Base-by-base conservation (phyloP, 2,888 invertebrate genomes). In the Rhyacophila evoluta region DNA sequence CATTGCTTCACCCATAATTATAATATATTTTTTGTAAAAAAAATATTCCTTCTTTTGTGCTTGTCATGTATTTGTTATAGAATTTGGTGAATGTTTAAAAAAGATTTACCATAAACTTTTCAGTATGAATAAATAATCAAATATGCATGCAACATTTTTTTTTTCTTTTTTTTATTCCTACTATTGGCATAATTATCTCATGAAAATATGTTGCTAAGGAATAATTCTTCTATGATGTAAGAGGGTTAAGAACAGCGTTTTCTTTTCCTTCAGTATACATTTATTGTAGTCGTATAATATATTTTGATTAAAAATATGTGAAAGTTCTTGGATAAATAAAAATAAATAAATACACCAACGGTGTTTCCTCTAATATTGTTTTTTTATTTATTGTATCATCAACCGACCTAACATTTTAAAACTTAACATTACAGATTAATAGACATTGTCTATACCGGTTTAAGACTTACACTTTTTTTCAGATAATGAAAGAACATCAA, bases 401-500 rank as follows among this genome's bases (percentile, higher is more conserved):
- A 78, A 80, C 81, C 79, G 78, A 77, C 74, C 81, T 79, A 81
- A 79, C 79, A 79, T 55, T 77, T 75, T 78, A 72, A 78, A 78
- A 70, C 79, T 77, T 74, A 80, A 80, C 77, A 79, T 81, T 81
- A 77, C 39, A 37, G 73, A 78, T 77, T 79, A 78, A 79, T 77
- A 82, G 82, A 82, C 82, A 82, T 82, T 76, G 82, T 81, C 82
- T 81, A 79, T 82, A 77, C 82, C 72, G 76, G 33, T 77, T 80
- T 41, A 72, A 79, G 78, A 80, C 75, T 78, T 80, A 79, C 79
- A 78, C 55, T 55, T 55, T 33, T 78, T 80, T 74, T 75, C 39
- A 75, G 73, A 79, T 69, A 79, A 77, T 69, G 71, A 79, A 74
- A 81, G 77, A 81, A 80, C 78, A 77, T 67, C 28, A 72, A 73